phyloP scores from a whole-genome alignment of 2,113 vertebrate species.

The Rutilus rutilus region DNA sequence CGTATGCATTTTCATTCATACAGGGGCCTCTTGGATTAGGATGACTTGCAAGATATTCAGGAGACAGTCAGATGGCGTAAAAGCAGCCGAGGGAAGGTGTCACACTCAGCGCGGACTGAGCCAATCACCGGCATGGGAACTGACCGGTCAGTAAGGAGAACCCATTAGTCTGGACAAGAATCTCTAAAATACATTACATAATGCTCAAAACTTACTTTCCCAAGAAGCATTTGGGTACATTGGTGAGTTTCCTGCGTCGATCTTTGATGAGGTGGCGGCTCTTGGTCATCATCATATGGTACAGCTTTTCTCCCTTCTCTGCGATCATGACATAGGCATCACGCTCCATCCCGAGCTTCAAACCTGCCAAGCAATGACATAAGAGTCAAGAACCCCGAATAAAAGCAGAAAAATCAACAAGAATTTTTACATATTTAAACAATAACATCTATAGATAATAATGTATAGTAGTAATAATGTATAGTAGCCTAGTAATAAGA shows the following conservation, averaged over 20 bases:
- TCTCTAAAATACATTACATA: constrained; percentile 20
- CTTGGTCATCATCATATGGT: constrained; percentile 98
- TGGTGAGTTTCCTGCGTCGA: constrained; percentile 94
- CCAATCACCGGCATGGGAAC: not conserved
- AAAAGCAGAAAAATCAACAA: not conserved
- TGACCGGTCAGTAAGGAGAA: not conserved
- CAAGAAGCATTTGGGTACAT: constrained; percentile 96
- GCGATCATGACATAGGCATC: constrained; percentile 98
- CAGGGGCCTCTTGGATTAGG: constrained; percentile 48
- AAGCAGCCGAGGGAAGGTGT: not conserved
- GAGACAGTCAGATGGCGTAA: constrained; percentile 14
- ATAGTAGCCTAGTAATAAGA: no score
- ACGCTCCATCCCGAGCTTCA: constrained; percentile 97
- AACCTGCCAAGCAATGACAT: constrained; percentile 72
- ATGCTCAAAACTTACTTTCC: constrained; percentile 90
- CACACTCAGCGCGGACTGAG: not conserved
- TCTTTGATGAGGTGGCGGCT: constrained; percentile 95
- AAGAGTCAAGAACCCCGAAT: not conserved
- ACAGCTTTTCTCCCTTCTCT: constrained; percentile 97
- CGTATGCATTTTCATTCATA: constrained; percentile 18
- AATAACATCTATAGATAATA: not conserved
- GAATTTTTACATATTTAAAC: not conserved
- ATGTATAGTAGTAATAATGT: no score
- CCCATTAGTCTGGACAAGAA: not conserved
- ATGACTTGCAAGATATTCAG: constrained; percentile 45